Evolutionary conservation across 2,113 vertebrate genomes (phyloP), one percentile per base, ranked within the genome.

Genomic region (Gambusia holbrooki): DNA sequence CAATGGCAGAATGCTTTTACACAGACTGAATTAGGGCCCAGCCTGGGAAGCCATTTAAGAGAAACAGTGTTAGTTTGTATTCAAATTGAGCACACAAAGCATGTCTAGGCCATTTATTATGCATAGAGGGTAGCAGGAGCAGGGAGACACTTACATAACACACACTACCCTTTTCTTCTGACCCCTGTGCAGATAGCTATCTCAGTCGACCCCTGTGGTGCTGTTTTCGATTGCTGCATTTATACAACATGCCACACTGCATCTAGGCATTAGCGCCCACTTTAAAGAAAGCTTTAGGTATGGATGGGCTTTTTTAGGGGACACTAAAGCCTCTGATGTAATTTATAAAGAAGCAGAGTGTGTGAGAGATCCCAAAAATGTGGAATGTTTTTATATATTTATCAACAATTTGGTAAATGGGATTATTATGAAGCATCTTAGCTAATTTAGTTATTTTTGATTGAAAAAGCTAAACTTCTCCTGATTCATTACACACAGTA

Each of bases 31-130:
- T 86, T 84, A 87, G 76, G 76, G 62, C 84, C 80, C 75, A 65
- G 77, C 67, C 74, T 74, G 72, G 74, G 77, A 51, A 62, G 76
- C 74, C 69, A 75, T 89, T 87, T 89, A 90, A 92, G 78, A 91
- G 81, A 87, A 90, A 83, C 77, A 82, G 51, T 48, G 76, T 84
- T 92, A 88, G 82, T 87, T 90, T 89, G 87, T 89, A 89, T 93
- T 89, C 84, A 81, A 84, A 92, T 89, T 89, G 77, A 83, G 91
- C 62, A 76, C 83, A 91, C 90, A 92, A 86, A 85, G 90, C 82
- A 80, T 85, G 92, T 93, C 89, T 90, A 86, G 76, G 73, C 77
- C 87, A 90, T 91, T 93, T 88, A 94, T 93, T 93, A 94, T 93
- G 91, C 92, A 91, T 75, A 72, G 80, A 78, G 76, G 82, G 85